Conservation (phyloP, 2,888 invertebrate species). For the Ichneumoninae sp. region DNA sequence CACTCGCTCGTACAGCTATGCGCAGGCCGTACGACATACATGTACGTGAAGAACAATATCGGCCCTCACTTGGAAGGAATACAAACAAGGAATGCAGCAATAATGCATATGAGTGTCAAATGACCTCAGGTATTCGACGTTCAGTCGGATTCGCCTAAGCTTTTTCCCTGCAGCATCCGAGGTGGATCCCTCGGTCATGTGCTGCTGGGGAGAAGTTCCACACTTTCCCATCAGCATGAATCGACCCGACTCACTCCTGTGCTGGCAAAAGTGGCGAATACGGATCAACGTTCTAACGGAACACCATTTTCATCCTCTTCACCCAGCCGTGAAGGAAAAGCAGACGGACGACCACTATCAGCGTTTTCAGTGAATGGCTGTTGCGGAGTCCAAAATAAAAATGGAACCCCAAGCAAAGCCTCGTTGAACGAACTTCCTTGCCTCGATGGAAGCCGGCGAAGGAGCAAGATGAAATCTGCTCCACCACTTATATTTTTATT, state of each 20-base stretch:
- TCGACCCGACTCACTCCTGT: neutral
- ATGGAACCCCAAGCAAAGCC: neutral
- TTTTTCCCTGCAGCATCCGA: neutral
- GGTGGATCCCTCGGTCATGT: neutral
- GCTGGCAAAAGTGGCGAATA: neutral
- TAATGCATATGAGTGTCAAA: neutral
- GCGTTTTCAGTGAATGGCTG: neutral
- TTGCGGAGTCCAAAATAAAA: neutral
- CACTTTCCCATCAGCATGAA: neutral
- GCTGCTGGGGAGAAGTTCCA: neutral
- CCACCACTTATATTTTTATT: slow-evolving; percentile 10
- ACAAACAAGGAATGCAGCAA: slow-evolving; percentile 1
- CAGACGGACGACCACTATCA: neutral
- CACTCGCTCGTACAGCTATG: slow-evolving; percentile 41
- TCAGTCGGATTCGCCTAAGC: neutral
- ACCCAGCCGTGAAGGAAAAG: neutral
- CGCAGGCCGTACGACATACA: slow-evolving; percentile 3
- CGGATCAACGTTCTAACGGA: neutral
- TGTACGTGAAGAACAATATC: slow-evolving; percentile 35
- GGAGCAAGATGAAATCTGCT: slow-evolving; percentile 7
- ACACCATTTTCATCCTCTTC: neutral
- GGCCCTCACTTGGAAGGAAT: slow-evolving; percentile 37
- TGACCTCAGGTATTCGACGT: neutral
- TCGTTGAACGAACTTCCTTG: neutral
- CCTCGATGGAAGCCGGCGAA: neutral